Evolutionary conservation across 1,140 invertebrate genomes (phyloP).

Genomic region (Lordiphosa clarofinis): DNA sequence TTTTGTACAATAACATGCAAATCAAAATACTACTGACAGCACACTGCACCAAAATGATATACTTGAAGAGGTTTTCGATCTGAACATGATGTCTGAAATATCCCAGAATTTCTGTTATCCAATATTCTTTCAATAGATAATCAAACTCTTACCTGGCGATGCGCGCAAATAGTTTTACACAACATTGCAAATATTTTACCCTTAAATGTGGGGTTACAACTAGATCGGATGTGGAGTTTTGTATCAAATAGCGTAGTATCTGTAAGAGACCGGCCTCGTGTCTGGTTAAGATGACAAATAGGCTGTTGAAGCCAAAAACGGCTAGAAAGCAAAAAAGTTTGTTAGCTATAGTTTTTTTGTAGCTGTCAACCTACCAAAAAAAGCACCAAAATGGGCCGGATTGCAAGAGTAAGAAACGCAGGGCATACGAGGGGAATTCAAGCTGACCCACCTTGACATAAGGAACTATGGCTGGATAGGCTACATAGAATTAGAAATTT

Average conservation of each 20-base stretch:
- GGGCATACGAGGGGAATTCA: constrained; percentile 45
- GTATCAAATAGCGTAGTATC: constrained; percentile 42
- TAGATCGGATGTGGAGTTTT: constrained; percentile 40
- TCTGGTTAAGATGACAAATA: constrained; percentile 55
- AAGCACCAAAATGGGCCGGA: constrained; percentile 54
- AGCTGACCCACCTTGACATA: constrained; percentile 39
- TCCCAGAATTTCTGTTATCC: background rate
- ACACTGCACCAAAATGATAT: constrained; percentile 61
- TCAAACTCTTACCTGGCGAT: constrained; percentile 35
- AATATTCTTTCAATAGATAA: background rate
- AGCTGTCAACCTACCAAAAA: constrained; percentile 23
- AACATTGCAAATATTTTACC: constrained; percentile 42
- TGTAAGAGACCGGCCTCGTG: constrained; percentile 52
- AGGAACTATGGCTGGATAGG: constrained; percentile 57
- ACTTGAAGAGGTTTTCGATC: constrained; percentile 57
- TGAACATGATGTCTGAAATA: constrained; percentile 44
- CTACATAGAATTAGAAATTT: constrained; percentile 6
- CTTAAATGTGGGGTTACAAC: constrained; percentile 33
- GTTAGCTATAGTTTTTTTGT: background rate
- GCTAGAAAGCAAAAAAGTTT: constrained; percentile 11
- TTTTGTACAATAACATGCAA: constrained; percentile 66
- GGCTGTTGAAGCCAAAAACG: constrained; percentile 63
- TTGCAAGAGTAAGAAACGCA: constrained; percentile 57
- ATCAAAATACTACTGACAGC: constrained; percentile 57
- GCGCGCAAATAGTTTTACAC: constrained; percentile 50